Base-by-base conservation (phyloP, 1,140 invertebrate species). In the Hyphantria cunea region DNA sequence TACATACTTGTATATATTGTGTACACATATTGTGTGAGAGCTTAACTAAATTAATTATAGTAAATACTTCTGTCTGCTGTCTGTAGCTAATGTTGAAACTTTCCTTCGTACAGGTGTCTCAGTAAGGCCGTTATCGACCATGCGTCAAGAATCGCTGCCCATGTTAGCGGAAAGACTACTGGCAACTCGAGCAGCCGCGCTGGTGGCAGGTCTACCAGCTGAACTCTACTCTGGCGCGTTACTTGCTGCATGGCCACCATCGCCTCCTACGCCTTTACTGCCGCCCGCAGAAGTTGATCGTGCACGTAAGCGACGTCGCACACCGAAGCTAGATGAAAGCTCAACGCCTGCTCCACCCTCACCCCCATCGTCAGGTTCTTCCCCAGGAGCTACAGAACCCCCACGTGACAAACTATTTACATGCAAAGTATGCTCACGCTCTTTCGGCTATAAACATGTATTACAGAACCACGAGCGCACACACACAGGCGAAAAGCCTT, bases 401-500 rank as follows among this genome's bases (percentile, higher is more conserved):
- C 91, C 92, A 0, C 90, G 95, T 0, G 96, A 97, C 70, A 96
- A 96, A 80, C 94, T 95, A 3, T 98, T 98, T 87, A 96, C 95
- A 3, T 98, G 97, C 89, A 94, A 94, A 51, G 94, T 97, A 3
- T 98, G 97, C 87, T 95, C 94, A 41, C 93, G 96, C 54, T 96
- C 95, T 0, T 98, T 98, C 76, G 97, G 97, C 6, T 98, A 98
- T 91, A 98, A 98, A 80, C 97, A 98, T 86, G 97, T 98, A 2
- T 91, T 98, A 13, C 97, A 98, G 82, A 99, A 99, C 80, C 98
- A 99, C 85, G 97, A 98, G 69, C 94, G 98, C 51, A 99, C 98
- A 0, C 98, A 99, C 84, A 99, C 98, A 0, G 98, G 98, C 0
- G 97, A 98, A 80, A 98, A 99, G 77, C 98, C 98, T 0, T 99